These are phyloP conservation scores for Nemotelus pantherinus DNA, from an alignment of 2,888 invertebrate genomes.

Conservation along the genomic window DNA sequence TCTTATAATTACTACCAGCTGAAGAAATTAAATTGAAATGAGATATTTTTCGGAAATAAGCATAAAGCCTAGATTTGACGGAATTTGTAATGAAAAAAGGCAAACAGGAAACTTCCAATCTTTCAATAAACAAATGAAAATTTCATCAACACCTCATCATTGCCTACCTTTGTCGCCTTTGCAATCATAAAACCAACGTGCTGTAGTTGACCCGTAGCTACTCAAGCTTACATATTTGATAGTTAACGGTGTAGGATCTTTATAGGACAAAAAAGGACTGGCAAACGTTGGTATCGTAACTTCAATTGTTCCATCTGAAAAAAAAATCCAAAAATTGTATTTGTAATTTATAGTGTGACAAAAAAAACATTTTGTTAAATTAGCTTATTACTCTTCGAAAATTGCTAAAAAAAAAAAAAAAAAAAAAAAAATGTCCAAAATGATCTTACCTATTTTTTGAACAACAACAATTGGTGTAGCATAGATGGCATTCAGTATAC, in stretches of 20 bases:
- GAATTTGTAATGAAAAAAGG: too few species aligned
- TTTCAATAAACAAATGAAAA: not conserved
- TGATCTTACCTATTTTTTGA: slow-evolving; percentile 67
- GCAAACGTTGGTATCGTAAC: slow-evolving; percentile 72
- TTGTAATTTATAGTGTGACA: not conserved
- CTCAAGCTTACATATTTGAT: slow-evolving; percentile 76
- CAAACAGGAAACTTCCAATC: not conserved
- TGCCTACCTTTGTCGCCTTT: slow-evolving; percentile 58
- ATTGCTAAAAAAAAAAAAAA: not conserved
- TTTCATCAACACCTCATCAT: not conserved
- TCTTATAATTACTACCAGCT: too few species aligned
- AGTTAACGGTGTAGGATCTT: slow-evolving; percentile 70
- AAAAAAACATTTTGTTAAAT: not conserved
- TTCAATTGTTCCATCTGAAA: slow-evolving; percentile 70
- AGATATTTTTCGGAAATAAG: too few species aligned
- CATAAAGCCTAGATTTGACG: too few species aligned
- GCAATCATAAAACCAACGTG: slow-evolving; percentile 77
- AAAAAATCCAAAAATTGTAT: slow-evolving; percentile 42
- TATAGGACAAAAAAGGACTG: slow-evolving; percentile 70
- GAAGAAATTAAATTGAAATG: too few species aligned
- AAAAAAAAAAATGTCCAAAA: not conserved
- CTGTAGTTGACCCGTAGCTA: slow-evolving; percentile 73
- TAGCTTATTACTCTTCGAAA: not conserved
- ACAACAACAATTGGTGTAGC: slow-evolving; percentile 74
- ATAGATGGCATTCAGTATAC: slow-evolving; percentile 71